Base-by-base conservation (phyloP, 2,888 invertebrate genomes). In the Caenorhabditis zanzibari region DNA sequence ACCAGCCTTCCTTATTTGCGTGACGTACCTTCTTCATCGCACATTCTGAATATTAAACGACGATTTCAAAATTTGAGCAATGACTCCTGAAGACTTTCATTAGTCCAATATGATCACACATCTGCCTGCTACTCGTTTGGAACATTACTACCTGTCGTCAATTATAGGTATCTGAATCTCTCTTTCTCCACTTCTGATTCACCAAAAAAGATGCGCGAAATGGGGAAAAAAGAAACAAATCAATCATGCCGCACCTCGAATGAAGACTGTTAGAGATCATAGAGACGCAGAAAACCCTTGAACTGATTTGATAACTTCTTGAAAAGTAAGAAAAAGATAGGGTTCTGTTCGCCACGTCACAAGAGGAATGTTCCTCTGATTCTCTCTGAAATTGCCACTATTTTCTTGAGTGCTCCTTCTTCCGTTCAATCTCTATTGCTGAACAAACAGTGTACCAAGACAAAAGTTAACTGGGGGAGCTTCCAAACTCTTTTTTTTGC, bases 391-490 rank as follows among this genome's bases (percentile, higher is more conserved):
- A 22, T 22, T 2, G 14, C 19, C 32, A 7, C 16, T 76, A 16
- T 69, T 66, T 61, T 19, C 24, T 76, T 58, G 41, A 76, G 76
- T 69, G 47, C 75, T 68, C 47, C 54, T 41, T 58, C 35, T 68
- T 54, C 68, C 68, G 75, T 81, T 75, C 81, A 81, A 66, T 66
- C 71, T 75, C 75, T 64, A 82, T 82, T 82, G 81, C 81, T 82
- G 72, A 76, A 66, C 81, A 82, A 82, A 82, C 44, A 82, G 56
- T 73, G 56, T 76, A 69, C 52, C 41, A 54, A 68, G 54, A 66
- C 47, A 63, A 75, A 66, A 64, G 64, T 54, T 63, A 63, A 63
- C 49, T 64, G 32, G 41, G 41, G 32, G 54, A 16, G 16, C 16
- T 19, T 71, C 49, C 61, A 54, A 74, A 61, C 14, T 19, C 59